Percentiles rank a stretch among this genome's conserved stretches.
phyloP scores from a whole-genome alignment of 2,113 vertebrate species.

The Takifugu flavidus region DNA sequence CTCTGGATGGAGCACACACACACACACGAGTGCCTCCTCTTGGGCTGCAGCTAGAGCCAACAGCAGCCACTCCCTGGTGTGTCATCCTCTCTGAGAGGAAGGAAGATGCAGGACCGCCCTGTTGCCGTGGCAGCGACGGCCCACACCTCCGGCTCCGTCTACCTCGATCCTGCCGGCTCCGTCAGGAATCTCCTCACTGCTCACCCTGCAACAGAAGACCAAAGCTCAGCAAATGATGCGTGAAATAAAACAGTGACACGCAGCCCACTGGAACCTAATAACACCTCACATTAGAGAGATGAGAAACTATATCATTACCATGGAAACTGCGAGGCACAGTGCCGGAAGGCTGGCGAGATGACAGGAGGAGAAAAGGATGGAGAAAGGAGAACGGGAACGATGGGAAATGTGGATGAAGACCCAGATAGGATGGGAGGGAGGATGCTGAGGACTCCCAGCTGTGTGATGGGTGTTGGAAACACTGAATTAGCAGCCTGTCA shows the following conservation, averaged over 20 bases:
- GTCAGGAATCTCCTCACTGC: slow-evolving; percentile 37
- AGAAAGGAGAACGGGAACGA: slow-evolving; percentile 27
- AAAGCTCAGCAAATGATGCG: slow-evolving; percentile 66
- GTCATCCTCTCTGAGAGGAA: slow-evolving; percentile 32
- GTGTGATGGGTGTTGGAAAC: slow-evolving; percentile 24
- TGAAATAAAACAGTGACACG: slow-evolving; percentile 75
- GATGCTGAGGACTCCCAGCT: slow-evolving; percentile 20
- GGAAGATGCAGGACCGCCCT: slow-evolving; percentile 9
- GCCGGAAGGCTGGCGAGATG: slow-evolving; percentile 64
- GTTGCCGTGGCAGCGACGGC: slow-evolving; percentile 14
- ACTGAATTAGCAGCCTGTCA: slow-evolving; percentile 29
- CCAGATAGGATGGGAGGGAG: slow-evolving; percentile 7
- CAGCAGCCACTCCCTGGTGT: slow-evolving; percentile 53
- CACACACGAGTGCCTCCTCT: slow-evolving; percentile 67
- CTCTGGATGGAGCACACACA: slow-evolving; percentile 48
- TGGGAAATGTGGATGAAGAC: slow-evolving; percentile 36
- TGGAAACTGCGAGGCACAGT: slow-evolving; percentile 70
- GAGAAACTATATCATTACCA: slow-evolving; percentile 75
- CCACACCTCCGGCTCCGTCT: slow-evolving; percentile 28
- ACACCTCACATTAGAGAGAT: slow-evolving; percentile 75
- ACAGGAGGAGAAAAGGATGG: slow-evolving; percentile 54
- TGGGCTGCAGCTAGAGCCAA: slow-evolving; percentile 64
- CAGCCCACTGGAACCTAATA: slow-evolving; percentile 71
- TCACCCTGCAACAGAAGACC: slow-evolving; percentile 47
- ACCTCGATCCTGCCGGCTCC: slow-evolving; percentile 37